Percentiles rank a stretch among this genome's conserved stretches.
These are phyloP conservation scores for Ancistrus triradiatus DNA, from an alignment of 2,113 vertebrate species.

Conservation along the genomic window DNA sequence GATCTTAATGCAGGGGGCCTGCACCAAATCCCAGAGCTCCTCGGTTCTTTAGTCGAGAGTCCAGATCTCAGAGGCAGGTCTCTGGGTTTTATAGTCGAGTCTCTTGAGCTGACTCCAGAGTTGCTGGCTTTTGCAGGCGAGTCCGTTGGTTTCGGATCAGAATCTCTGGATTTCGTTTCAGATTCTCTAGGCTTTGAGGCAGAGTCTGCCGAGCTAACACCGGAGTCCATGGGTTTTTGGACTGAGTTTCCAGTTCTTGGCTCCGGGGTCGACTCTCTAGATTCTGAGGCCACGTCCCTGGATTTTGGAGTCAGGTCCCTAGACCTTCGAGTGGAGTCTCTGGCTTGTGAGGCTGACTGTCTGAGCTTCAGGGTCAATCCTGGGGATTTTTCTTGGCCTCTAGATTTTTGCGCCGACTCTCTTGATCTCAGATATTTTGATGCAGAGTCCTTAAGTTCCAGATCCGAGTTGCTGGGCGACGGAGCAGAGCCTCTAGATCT, in stretches of 20 bases:
- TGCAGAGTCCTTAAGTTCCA: not conserved
- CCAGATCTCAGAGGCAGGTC: not conserved
- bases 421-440: not conserved
- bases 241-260: not conserved
- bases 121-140: not conserved
- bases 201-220: too few relatives aligned
- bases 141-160: too few relatives aligned
- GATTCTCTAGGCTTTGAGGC: too few relatives aligned
- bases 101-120: not conserved
- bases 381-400: too few relatives aligned
- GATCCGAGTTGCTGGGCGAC: not conserved
- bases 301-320: not conserved
- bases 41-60: too few relatives aligned
- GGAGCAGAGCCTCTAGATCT: not conserved
- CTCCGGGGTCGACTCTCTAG: not conserved
- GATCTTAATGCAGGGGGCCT: too few relatives aligned
- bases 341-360: not conserved
- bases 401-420: not conserved
- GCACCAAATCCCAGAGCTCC: too few relatives aligned
- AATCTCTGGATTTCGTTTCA: too few relatives aligned
- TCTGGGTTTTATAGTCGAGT: not conserved
- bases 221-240: not conserved
- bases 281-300: not conserved
- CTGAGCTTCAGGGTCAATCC: not conserved
- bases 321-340: not conserved